A percentile compares a stretch with the other conserved stretches of the same genome.
phyloP scores from a whole-genome alignment of 2,888 invertebrate genomes.

The Spicauda simplicius region DNA sequence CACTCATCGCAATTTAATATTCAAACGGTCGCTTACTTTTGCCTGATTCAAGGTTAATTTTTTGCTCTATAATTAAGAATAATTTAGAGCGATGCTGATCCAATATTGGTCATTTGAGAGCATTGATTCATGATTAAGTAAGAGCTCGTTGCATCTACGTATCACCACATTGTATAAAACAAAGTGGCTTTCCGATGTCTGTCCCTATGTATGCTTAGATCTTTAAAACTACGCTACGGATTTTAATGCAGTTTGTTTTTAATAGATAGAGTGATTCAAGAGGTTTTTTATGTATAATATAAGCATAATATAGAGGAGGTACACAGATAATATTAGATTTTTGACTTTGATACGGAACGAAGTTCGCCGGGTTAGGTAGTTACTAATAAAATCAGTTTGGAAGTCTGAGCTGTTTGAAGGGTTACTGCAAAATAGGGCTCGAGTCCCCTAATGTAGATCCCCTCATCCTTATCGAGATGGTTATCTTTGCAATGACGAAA shows the following conservation, averaged over 20 bases:
- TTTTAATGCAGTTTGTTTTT: too few species aligned
- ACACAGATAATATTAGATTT: too few species aligned
- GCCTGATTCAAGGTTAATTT: conserved; percentile 73
- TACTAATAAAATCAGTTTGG: not conserved
- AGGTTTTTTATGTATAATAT: too few species aligned
- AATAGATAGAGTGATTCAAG: too few species aligned
- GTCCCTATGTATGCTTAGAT: too few species aligned
- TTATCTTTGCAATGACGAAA: conserved; percentile 21
- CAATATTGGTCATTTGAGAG: conserved; percentile 31
- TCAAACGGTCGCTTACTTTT: conserved; percentile 72
- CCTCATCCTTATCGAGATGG: conserved; percentile 25
- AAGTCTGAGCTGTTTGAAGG: not conserved
- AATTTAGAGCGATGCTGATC: conserved; percentile 45
- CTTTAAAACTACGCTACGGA: too few species aligned
- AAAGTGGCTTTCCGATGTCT: too few species aligned
- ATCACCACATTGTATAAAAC: too few species aligned
- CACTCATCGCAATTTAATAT: conserved; percentile 67
- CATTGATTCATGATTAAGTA: conserved; percentile 30
- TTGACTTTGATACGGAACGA: too few species aligned
- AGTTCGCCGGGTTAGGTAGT: too few species aligned
- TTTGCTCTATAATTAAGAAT: conserved; percentile 64
- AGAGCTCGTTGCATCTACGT: not conserved
- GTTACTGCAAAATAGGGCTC: conserved; percentile 7
- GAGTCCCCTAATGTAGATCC: conserved; percentile 24
- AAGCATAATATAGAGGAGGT: too few species aligned